phyloP scores from a whole-genome alignment of 2,113 vertebrate genomes.

The Macaca mulatta region DNA sequence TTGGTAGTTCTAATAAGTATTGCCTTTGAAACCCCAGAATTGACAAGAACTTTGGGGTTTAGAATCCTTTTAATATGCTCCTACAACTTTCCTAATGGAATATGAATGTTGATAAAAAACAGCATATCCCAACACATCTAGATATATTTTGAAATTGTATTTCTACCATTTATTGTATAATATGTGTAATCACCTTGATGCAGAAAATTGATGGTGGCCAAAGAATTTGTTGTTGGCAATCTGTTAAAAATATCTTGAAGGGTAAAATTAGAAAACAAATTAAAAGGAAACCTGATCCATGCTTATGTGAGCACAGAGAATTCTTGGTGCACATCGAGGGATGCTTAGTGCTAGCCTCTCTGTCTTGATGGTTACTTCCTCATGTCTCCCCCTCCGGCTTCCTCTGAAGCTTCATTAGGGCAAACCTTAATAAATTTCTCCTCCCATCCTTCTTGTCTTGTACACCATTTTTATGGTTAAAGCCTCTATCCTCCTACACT shows the following conservation, averaged over 20 bases:
- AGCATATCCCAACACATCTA: neutral
- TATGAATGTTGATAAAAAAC: constrained; percentile 20
- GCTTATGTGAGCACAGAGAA: neutral
- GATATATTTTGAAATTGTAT: neutral
- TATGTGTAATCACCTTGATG: neutral
- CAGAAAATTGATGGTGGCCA: constrained; percentile 49
- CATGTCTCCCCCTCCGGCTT: neutral
- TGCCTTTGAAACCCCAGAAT: constrained; percentile 29
- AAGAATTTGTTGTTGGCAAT: neutral
- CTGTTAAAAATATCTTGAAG: constrained; percentile 58
- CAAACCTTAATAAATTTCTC: neutral
- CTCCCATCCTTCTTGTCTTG: neutral
- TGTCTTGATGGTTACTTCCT: neutral
- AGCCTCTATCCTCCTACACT: neutral
- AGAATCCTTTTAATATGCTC: constrained; percentile 41
- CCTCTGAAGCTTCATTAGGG: neutral
- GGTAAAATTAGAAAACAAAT: constrained; percentile 69
- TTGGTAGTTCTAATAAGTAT: constrained; percentile 28
- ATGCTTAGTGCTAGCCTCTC: neutral
- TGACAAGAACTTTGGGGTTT: constrained; percentile 8
- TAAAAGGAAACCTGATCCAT: neutral
- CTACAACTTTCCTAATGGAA: neutral
- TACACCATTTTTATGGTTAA: neutral
- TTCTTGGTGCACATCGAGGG: neutral
- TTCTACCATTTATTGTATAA: constrained; percentile 55